Evolutionary conservation across 2,797 vertebrate species (phyloP).

Genomic region (Telmatherina bonti): DNA sequence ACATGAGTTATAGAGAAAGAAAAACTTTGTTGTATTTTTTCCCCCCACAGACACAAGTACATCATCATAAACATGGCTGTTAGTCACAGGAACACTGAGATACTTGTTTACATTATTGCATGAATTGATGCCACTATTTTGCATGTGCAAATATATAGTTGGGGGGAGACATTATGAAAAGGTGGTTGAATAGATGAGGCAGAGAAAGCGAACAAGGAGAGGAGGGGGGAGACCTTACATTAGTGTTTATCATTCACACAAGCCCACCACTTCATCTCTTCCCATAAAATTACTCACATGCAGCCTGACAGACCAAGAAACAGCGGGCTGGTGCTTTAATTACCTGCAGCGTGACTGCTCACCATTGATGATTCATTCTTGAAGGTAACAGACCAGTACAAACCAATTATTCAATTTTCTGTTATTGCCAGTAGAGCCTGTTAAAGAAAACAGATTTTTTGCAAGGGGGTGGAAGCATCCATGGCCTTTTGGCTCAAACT

Average conservation of each 20-base stretch:
- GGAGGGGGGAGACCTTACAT: constrained; percentile 24
- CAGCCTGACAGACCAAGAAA: constrained; percentile 18
- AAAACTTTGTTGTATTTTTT: constrained; percentile 11
- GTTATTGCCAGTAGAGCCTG: constrained; percentile 1
- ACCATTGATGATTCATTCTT: constrained; percentile 42
- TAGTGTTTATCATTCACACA: constrained; percentile 40
- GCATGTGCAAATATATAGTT: constrained; percentile 60
- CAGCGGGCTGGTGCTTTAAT: constrained; percentile 27
- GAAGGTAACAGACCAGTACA: constrained; percentile 30
- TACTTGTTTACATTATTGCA: constrained; percentile 59
- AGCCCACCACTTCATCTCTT: constrained; percentile 7
- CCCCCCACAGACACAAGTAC: constrained; percentile 32
- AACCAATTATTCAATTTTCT: constrained; percentile 22
- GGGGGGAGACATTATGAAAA: constrained; percentile 11
- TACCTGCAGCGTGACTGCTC: constrained; percentile 33
- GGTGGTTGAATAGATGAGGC: constrained; percentile 11
- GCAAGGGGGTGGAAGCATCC: not conserved
- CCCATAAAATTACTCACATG: constrained; percentile 18
- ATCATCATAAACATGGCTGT: constrained; percentile 32
- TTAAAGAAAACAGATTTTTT: not conserved
- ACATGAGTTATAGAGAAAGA: not conserved
- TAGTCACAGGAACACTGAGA: constrained; percentile 22
- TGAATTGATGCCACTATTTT: constrained; percentile 28
- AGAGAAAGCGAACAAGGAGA: constrained; percentile 9
- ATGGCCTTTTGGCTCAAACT: constrained; percentile 13